Conservation (phyloP, 2,113 vertebrate species). For the Thymallus thymallus region DNA sequence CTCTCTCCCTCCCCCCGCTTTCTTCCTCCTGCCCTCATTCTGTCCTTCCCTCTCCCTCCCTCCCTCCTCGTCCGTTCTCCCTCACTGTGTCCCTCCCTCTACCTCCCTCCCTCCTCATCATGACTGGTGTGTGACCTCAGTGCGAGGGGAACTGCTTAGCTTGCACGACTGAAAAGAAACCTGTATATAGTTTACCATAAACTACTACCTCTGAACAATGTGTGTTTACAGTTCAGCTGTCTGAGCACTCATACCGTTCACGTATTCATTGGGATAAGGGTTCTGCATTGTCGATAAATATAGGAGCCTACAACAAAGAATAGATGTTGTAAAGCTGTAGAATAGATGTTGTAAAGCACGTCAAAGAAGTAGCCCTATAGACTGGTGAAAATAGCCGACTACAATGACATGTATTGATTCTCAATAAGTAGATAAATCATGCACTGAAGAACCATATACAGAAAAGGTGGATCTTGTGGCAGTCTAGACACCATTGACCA, state of each 20-base stretch:
- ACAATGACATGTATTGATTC: no score
- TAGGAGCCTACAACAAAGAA: not conserved
- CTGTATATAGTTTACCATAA: not conserved
- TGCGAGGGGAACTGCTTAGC: conserved; percentile 5
- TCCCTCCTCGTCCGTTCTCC: no score
- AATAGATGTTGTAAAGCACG: no score
- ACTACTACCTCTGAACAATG: not conserved
- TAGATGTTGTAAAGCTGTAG: no score
- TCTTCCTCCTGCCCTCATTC: conserved; percentile 12
- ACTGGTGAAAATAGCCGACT: no score
- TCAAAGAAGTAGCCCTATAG: no score
- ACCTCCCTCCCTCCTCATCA: not conserved
- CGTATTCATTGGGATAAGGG: not conserved
- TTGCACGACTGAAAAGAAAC: not conserved
- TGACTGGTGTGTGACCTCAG: conserved; percentile 44
- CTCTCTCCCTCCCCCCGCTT: conserved; percentile 18
- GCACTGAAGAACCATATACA: no score
- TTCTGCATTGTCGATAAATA: not conserved
- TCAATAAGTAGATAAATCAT: no score
- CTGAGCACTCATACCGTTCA: not conserved
- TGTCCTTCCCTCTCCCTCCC: conserved; percentile 5
- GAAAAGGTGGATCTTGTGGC: no score
- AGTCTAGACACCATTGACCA: no score
- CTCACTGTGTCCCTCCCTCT: not conserved
- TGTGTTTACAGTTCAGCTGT: not conserved